Conservation (phyloP, 2,113 vertebrate genomes). For the Sander lucioperca region DNA sequence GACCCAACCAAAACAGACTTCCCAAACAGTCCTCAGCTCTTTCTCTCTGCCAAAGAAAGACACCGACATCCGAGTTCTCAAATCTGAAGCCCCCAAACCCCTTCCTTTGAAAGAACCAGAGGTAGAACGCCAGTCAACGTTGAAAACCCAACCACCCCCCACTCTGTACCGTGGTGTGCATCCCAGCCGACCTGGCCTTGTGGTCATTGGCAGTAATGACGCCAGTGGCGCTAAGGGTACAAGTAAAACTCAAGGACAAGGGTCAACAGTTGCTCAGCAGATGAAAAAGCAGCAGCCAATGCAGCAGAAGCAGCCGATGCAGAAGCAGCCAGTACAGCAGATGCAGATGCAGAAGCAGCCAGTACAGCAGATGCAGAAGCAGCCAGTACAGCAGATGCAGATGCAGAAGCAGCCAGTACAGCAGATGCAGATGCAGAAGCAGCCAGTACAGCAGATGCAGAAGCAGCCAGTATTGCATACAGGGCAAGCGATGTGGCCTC, state of each 20-base stretch:
- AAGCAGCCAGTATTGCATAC: background rate
- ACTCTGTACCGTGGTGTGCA: slow-evolving; percentile 17
- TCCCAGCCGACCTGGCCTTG: slow-evolving; percentile 56
- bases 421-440: background rate
- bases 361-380: background rate
- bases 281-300: background rate
- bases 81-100: slow-evolving; percentile 46
- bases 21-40: background rate
- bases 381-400: background rate
- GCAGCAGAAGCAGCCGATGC: background rate
- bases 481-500: slow-evolving; percentile 22
- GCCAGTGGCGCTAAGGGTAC: background rate
- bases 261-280: background rate
- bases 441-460: background rate
- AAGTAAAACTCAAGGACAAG: slow-evolving; percentile 12
- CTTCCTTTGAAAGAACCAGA: slow-evolving; percentile 37
- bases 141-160: background rate
- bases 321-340: background rate
- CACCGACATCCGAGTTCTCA: slow-evolving; percentile 36
- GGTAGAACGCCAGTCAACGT: background rate
- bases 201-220: slow-evolving; percentile 7
- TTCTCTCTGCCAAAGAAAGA: slow-evolving; percentile 49
- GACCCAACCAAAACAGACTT: background rate
- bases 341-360: background rate
- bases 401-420: background rate